phyloP scores from a whole-genome alignment of 2,797 vertebrate genomes.

The Peromyscus attwateri region DNA sequence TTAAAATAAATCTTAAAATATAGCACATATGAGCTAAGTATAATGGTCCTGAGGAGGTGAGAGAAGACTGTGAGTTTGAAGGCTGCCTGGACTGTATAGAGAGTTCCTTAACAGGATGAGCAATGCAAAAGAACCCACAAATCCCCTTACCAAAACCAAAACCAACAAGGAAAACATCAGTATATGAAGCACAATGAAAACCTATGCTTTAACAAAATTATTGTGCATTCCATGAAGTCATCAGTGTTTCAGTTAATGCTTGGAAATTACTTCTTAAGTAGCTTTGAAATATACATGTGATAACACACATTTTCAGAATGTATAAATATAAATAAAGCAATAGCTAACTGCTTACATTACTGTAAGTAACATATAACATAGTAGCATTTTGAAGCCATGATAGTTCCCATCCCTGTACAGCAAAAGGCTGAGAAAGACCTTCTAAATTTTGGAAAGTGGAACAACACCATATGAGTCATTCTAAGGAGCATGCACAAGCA shows the following conservation, averaged over 20 bases:
- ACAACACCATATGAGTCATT: background rate
- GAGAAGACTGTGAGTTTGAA: background rate
- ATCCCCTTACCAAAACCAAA: background rate
- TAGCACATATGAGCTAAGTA: background rate
- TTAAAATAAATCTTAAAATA: background rate
- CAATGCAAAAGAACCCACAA: background rate
- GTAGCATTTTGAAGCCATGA: background rate
- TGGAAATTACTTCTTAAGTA: background rate
- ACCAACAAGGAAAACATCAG: background rate
- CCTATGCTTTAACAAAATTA: rapidly evolving
- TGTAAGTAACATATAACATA: background rate
- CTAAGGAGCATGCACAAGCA: background rate
- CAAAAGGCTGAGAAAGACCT: background rate
- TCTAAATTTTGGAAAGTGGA: background rate
- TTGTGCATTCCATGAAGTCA: background rate
- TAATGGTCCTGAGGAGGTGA: background rate
- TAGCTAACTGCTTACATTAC: background rate
- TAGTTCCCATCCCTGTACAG: background rate
- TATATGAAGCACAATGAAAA: background rate
- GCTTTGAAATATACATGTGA: background rate
- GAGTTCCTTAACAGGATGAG: background rate
- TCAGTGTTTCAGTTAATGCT: background rate
- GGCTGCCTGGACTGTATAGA: background rate
- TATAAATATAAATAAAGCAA: background rate
- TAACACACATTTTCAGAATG: background rate